phyloP scores from a whole-genome alignment of 2,888 invertebrate species.

The Panopea generosa region DNA sequence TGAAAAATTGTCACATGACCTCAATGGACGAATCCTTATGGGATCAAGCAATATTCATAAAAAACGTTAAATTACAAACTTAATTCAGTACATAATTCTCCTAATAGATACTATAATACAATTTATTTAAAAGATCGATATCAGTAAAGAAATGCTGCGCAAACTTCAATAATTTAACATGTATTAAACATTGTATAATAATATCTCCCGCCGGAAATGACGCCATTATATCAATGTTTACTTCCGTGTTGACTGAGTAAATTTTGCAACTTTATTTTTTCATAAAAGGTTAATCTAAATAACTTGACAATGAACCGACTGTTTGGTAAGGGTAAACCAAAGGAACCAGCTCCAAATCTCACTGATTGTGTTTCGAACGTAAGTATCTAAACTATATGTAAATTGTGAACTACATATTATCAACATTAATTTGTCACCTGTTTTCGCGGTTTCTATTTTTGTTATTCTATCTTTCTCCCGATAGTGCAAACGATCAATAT shows the following conservation, averaged over 20 bases:
- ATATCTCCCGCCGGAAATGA: slow-evolving; percentile 56
- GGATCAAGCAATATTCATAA: too few species aligned
- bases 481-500: too few species aligned
- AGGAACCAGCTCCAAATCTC: slow-evolving; percentile 96
- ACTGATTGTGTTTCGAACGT: slow-evolving; percentile 95
- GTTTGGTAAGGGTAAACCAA: slow-evolving; percentile 97
- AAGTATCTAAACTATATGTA: slow-evolving; percentile 83
- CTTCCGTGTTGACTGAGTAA: slow-evolving; percentile 51
- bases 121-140: too few species aligned
- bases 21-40: slow-evolving; percentile 42
- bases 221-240: slow-evolving; percentile 57
- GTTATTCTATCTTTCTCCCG: too few species aligned
- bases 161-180: too few species aligned
- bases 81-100: too few species aligned
- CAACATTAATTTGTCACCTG: slow-evolving; percentile 8
- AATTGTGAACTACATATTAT: not conserved
- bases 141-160: too few species aligned
- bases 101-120: too few species aligned
- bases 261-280: slow-evolving; percentile 2
- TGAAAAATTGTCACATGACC: slow-evolving; percentile 63
- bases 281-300: too few species aligned
- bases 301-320: slow-evolving; percentile 96
- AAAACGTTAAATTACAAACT: too few species aligned
- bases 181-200: not conserved
- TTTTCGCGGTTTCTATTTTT: slow-evolving; percentile 11